These are phyloP conservation scores for Sylvia atricapilla DNA, from an alignment of 2,113 vertebrate genomes.

Conservation along the genomic window DNA sequence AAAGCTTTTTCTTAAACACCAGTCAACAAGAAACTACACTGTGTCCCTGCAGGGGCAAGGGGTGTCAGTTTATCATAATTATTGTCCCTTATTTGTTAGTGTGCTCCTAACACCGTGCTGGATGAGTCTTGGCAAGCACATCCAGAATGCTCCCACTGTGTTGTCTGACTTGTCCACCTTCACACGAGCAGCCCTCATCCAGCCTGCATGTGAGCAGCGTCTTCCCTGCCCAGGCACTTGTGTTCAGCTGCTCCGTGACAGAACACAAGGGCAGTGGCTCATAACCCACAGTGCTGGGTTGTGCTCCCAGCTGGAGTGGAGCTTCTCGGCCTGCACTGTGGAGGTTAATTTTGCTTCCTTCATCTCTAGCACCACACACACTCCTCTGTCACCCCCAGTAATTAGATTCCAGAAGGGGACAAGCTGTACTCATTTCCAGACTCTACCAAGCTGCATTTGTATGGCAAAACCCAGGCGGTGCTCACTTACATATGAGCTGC, in stretches of 20 bases:
- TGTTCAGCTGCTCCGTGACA: neutral
- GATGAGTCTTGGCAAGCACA: neutral
- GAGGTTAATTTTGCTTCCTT: neutral
- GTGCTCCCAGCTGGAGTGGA: neutral
- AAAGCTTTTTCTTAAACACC: neutral
- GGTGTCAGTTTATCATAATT: neutral
- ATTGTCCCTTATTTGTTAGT: neutral
- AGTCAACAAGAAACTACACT: neutral
- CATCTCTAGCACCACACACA: rapidly evolving
- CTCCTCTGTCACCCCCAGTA: neutral
- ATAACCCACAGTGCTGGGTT: rapidly evolving
- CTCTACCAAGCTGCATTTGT: neutral
- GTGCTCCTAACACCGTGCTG: neutral
- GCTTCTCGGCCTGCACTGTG: neutral
- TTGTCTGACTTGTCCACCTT: neutral
- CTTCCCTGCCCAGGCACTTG: neutral
- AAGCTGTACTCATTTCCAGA: neutral
- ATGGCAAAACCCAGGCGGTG: neutral
- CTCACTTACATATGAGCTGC: neutral
- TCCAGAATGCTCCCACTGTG: neutral
- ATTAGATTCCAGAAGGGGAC: neutral
- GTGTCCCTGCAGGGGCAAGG: neutral
- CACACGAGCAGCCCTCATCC: neutral
- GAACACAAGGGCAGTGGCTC: neutral
- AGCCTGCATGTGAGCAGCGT: neutral